phyloP scores from a whole-genome alignment of 2,888 invertebrate genomes.

The Geotrupes spiniger region DNA sequence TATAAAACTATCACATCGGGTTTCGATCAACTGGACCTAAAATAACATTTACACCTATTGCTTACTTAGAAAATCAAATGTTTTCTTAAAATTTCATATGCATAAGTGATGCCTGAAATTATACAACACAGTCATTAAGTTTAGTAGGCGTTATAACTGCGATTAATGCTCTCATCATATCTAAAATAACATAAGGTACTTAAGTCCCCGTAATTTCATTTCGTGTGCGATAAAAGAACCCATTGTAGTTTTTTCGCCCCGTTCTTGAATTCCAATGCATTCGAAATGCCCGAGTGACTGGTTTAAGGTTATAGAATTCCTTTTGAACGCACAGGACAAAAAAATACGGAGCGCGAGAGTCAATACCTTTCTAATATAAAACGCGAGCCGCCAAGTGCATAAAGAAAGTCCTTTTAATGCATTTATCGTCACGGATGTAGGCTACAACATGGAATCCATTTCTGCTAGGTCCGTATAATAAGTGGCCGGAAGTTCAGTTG shows the following conservation, averaged over 20 bases:
- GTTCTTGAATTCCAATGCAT: slow-evolving; percentile 18
- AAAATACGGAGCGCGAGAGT: slow-evolving; percentile 26
- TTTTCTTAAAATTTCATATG: too few relatives aligned
- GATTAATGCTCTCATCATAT: not conserved
- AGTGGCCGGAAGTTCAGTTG: slow-evolving; percentile 24
- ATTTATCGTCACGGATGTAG: slow-evolving; percentile 26
- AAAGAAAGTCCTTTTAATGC: slow-evolving; percentile 28
- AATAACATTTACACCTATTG: too few relatives aligned
- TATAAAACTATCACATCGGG: too few relatives aligned
- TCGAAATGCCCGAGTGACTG: slow-evolving; percentile 14
- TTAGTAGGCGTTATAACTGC: too few relatives aligned
- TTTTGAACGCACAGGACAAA: slow-evolving; percentile 26
- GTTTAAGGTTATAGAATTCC: slow-evolving; percentile 22
- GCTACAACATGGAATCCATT: slow-evolving; percentile 27
- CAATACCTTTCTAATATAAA: slow-evolving; percentile 28
- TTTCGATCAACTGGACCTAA: too few relatives aligned
- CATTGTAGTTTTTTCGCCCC: slow-evolving; percentile 9
- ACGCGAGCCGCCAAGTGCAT: slow-evolving; percentile 25
- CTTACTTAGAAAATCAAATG: too few relatives aligned
- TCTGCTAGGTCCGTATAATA: slow-evolving; percentile 23
- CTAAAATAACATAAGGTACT: not conserved
- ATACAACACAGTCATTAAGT: too few relatives aligned
- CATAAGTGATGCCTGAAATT: too few relatives aligned
- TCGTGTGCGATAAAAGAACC: not conserved
- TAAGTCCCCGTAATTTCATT: slow-evolving; percentile 14